phyloP scores from a whole-genome alignment of 2,113 vertebrate genomes.

The Anguilla japonica region DNA sequence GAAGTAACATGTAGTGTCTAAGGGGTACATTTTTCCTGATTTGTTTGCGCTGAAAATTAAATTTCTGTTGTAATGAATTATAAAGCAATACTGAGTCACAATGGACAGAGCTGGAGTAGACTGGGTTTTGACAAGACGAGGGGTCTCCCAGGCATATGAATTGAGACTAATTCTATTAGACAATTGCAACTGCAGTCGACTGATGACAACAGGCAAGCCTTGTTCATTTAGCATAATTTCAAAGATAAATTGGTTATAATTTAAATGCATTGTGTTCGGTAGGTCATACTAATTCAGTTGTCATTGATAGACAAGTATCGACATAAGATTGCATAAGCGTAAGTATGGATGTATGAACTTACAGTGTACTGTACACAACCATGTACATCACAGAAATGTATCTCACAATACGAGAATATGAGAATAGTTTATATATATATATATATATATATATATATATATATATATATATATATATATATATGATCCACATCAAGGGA shows the following conservation, averaged over 20 bases:
- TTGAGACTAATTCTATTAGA: constrained; percentile 73
- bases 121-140: constrained; percentile 17
- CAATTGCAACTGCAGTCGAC: constrained; percentile 65
- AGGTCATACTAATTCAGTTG: constrained; percentile 71
- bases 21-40: constrained; percentile 19
- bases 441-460: too few species aligned
- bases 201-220: constrained; percentile 74
- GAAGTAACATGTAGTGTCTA: background rate
- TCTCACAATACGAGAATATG: constrained; percentile 60
- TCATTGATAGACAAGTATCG: constrained; percentile 65
- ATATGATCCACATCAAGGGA: constrained; percentile 68
- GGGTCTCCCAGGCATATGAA: constrained; percentile 62
- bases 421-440: too few species aligned
- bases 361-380: constrained; percentile 64
- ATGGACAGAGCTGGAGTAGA: constrained; percentile 13
- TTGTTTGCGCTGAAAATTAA: constrained; percentile 15
- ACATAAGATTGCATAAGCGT: constrained; percentile 69
- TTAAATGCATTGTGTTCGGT: constrained; percentile 72
- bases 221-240: constrained; percentile 77
- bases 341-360: constrained; percentile 52
- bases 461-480: constrained; percentile 43
- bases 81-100: constrained; percentile 24
- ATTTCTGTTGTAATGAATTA: background rate
- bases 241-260: constrained; percentile 77
- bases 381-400: constrained; percentile 65